A percentile compares a stretch with the other conserved stretches of the same genome.
phyloP scores from a whole-genome alignment of 1,140 invertebrate genomes.

The Plectrocnemia conspersa region DNA sequence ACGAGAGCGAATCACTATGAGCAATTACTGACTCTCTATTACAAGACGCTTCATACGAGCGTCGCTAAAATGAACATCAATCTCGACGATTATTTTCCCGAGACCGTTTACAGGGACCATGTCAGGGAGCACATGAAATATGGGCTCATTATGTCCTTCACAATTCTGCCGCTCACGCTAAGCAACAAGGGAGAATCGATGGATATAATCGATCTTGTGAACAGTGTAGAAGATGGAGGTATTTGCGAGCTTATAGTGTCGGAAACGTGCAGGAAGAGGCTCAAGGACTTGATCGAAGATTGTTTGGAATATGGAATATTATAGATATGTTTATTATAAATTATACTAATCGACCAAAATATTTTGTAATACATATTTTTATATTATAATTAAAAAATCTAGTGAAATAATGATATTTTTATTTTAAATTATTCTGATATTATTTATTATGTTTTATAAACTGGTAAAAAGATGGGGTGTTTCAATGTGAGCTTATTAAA shows the following conservation, averaged over 20 bases:
- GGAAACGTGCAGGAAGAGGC: background rate
- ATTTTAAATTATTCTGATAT: too few relatives aligned
- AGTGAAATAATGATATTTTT: too few relatives aligned
- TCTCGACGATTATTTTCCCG: background rate
- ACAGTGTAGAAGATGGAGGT: background rate
- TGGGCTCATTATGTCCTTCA: background rate
- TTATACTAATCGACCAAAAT: too few relatives aligned
- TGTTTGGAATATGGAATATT: background rate
- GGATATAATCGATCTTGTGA: background rate
- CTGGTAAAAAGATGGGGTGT: too few relatives aligned
- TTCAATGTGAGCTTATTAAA: too few relatives aligned
- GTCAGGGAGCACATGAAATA: background rate
- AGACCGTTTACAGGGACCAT: background rate
- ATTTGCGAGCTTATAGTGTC: too few relatives aligned
- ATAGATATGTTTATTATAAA: background rate
- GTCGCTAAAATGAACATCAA: background rate
- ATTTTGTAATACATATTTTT: too few relatives aligned
- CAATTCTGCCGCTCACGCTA: background rate
- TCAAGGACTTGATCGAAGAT: background rate
- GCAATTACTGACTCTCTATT: slow-evolving; percentile 41
- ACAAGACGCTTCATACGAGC: slow-evolving; percentile 15
- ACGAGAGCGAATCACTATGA: slow-evolving; percentile 40
- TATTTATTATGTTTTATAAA: too few relatives aligned
- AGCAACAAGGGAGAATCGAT: background rate
- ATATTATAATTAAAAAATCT: too few relatives aligned